Percentiles rank a stretch among this genome's conserved stretches.
Evolutionary conservation across 1,140 invertebrate genomes (phyloP).

Genomic region (Bathynomus jamesi): DNA sequence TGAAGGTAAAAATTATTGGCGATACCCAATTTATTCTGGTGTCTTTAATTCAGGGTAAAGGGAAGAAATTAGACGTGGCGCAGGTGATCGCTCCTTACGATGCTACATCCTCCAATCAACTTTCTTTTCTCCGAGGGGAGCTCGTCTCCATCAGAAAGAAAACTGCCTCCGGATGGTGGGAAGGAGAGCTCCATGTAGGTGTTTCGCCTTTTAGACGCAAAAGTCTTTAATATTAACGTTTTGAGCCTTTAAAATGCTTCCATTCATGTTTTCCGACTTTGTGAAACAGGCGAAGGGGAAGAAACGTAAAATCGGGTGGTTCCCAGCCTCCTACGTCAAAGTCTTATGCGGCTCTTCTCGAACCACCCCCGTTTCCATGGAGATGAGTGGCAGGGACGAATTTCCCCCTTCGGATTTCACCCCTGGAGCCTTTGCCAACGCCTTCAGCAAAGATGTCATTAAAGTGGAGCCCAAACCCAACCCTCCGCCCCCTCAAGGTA

Average conservation of each 20-base stretch:
- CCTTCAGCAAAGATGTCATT: not conserved
- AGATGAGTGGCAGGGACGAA: conserved; percentile 27
- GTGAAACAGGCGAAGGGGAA: conserved; percentile 73
- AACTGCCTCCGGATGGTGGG: conserved; percentile 96
- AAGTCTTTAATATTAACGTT: not conserved
- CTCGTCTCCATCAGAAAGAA: conserved; percentile 93
- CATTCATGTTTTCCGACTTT: too few species aligned
- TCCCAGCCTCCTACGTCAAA: conserved; percentile 94
- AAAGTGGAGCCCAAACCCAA: not conserved
- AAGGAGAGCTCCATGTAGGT: conserved; percentile 85
- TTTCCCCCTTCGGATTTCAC: conserved; percentile 19
- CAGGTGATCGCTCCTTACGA: conserved; percentile 80
- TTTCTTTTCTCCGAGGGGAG: conserved; percentile 84
- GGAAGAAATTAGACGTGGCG: conserved; percentile 73
- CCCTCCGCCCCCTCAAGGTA: not conserved
- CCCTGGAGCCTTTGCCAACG: not conserved
- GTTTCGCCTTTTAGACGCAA: too few species aligned
- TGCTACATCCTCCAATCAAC: conserved; percentile 79
- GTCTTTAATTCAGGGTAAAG: conserved; percentile 32
- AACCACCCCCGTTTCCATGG: conserved; percentile 35
- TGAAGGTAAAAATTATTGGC: too few species aligned
- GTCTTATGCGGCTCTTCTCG: conserved; percentile 47
- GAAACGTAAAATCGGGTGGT: conserved; percentile 92
- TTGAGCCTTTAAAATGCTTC: not conserved
- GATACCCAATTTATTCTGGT: too few species aligned